phyloP scores from a whole-genome alignment of 2,113 vertebrate genomes.

The Alouatta palliata region DNA sequence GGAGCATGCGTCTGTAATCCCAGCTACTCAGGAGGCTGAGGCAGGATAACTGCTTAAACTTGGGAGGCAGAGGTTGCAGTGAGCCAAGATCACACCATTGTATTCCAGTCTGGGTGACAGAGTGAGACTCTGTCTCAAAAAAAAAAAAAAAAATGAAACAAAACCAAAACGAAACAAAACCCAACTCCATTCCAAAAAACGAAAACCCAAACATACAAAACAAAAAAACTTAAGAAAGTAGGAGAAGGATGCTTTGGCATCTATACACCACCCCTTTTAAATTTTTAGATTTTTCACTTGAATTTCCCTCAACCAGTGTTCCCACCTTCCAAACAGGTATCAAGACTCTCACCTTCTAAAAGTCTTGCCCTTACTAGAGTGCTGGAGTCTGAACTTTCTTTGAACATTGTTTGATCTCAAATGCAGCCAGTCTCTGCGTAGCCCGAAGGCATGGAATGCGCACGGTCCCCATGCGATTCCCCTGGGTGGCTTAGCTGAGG shows the following conservation, averaged over 20 bases:
- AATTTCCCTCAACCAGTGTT: not conserved
- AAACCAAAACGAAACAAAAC: rapidly evolving
- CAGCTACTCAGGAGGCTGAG: too few relatives aligned
- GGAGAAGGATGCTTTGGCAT: not conserved
- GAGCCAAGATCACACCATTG: too few relatives aligned
- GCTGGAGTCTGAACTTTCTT: too few relatives aligned
- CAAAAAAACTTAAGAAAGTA: not conserved
- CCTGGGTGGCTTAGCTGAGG: not conserved
- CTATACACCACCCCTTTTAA: not conserved
- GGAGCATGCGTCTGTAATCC: too few relatives aligned
- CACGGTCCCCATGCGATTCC: too few relatives aligned
- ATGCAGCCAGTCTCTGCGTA: not conserved
- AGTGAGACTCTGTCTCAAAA: too few relatives aligned
- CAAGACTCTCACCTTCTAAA: not conserved
- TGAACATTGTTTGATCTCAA: not conserved
- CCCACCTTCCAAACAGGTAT: not conserved
- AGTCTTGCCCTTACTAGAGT: not conserved
- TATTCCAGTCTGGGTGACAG: too few relatives aligned
- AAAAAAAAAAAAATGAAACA: too few relatives aligned
- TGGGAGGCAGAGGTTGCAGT: too few relatives aligned
- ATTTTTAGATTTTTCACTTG: not conserved
- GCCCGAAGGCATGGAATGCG: not conserved
- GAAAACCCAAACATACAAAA: too few relatives aligned
- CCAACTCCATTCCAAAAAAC: too few relatives aligned
- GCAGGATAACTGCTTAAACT: too few relatives aligned